Conservation (phyloP, 2,797 vertebrate genomes). For the Siniperca obscura region DNA sequence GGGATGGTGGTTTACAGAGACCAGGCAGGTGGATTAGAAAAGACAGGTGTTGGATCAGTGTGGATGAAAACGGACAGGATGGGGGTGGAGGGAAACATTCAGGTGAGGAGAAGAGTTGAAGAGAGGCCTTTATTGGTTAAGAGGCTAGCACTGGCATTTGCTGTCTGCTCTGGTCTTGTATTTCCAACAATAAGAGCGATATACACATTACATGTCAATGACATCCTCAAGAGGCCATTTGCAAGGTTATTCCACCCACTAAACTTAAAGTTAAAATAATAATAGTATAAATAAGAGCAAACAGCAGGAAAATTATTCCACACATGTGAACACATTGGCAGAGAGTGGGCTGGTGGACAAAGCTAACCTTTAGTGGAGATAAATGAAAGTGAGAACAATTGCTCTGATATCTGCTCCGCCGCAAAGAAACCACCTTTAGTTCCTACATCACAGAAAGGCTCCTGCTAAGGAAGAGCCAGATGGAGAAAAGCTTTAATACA, state of each 20-base stretch:
- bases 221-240: slow-evolving; percentile 38
- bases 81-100: slow-evolving; percentile 24
- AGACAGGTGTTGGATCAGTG: slow-evolving; percentile 37
- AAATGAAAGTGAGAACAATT: slow-evolving; percentile 68
- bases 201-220: background rate
- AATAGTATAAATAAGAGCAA: slow-evolving; percentile 13
- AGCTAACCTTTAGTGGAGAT: slow-evolving; percentile 71
- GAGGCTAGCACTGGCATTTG: slow-evolving; percentile 10
- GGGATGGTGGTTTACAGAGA: slow-evolving; percentile 22
- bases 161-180: slow-evolving; percentile 21
- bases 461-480: slow-evolving; percentile 32
- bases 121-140: slow-evolving; percentile 39
- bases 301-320: slow-evolving; percentile 24
- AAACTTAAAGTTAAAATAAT: slow-evolving; percentile 30
- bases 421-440: slow-evolving; percentile 58
- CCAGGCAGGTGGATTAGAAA: slow-evolving; percentile 41
- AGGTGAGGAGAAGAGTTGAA: slow-evolving; percentile 23
- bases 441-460: slow-evolving; percentile 39
- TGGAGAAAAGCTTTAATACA: slow-evolving; percentile 37
- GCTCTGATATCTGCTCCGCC: slow-evolving; percentile 53
- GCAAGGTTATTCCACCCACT: slow-evolving; percentile 23
- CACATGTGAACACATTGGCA: slow-evolving; percentile 33
- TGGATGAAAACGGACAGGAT: slow-evolving; percentile 50
- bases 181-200: slow-evolving; percentile 19
- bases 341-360: slow-evolving; percentile 56